Conservation (phyloP, 2,113 vertebrate genomes). For the Festucalex cinctus region DNA sequence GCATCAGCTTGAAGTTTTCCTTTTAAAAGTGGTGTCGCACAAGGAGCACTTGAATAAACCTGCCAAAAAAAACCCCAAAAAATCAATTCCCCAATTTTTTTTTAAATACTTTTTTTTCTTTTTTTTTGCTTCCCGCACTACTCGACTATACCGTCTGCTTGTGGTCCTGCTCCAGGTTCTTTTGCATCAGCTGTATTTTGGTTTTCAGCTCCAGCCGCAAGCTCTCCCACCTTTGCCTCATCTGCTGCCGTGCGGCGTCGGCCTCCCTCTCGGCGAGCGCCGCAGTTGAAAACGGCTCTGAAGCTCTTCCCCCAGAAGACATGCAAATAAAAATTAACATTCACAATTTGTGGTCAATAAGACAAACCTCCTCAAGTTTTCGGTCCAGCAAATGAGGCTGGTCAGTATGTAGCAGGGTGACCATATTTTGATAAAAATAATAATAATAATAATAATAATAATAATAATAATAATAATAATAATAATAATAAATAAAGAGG, state of each 20-base stretch:
- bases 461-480: too few species aligned
- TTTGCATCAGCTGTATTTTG: constrained; percentile 82
- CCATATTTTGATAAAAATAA: too few species aligned
- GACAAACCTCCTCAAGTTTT: not conserved
- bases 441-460: too few species aligned
- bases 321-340: constrained; percentile 20
- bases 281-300: constrained; percentile 73
- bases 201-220: constrained; percentile 83
- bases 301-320: constrained; percentile 65
- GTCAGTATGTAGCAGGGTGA: too few species aligned
- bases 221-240: constrained; percentile 86
- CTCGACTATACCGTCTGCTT: constrained; percentile 74
- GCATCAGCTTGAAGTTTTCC: constrained; percentile 74
- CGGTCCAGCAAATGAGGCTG: not conserved
- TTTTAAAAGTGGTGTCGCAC: constrained; percentile 77
- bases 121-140: not conserved
- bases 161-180: constrained; percentile 80
- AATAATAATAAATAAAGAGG: too few species aligned
- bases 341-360: not conserved
- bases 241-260: constrained; percentile 70
- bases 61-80: constrained; percentile 45
- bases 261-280: constrained; percentile 75
- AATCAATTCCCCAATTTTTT: not conserved
- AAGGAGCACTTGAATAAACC: constrained; percentile 80
- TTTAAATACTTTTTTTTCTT: not conserved